A percentile compares a stretch with the other conserved stretches of the same genome.
Conservation (phyloP, 2,113 vertebrate genomes). For the Erpornis zantholeuca region DNA sequence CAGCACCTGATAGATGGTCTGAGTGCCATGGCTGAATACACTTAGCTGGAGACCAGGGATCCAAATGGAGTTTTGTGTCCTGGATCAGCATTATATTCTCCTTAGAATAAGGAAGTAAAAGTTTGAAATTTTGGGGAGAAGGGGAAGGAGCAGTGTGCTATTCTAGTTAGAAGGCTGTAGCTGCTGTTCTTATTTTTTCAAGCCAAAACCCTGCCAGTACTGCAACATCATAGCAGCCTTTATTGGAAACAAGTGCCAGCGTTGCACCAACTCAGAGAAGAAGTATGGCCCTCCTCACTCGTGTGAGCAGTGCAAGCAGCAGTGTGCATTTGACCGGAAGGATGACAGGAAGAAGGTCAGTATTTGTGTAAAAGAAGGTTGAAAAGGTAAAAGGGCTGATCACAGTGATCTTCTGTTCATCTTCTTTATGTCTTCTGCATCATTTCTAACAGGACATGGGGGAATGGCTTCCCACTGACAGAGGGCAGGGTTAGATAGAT, state of each 20-base stretch:
- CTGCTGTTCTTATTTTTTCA: background rate
- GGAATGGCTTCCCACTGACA: background rate
- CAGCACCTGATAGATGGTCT: background rate
- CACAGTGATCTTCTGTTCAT: background rate
- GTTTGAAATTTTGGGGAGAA: background rate
- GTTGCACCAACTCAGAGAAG: conserved; percentile 81
- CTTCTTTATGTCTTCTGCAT: background rate
- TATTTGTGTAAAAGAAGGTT: background rate
- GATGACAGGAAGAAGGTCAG: conserved; percentile 81
- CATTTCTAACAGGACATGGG: background rate
- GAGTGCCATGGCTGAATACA: background rate
- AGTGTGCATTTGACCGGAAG: conserved; percentile 79
- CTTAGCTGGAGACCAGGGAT: background rate
- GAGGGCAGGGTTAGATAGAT: background rate
- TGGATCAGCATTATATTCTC: background rate
- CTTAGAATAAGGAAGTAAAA: background rate
- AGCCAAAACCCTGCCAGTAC: conserved; percentile 83
- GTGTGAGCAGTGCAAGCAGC: conserved; percentile 82
- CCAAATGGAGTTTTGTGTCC: background rate
- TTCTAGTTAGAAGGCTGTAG: background rate
- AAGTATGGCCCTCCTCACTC: conserved; percentile 77
- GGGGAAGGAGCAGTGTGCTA: background rate
- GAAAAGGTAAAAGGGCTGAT: background rate
- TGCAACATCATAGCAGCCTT: conserved; percentile 82
- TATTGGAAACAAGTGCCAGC: conserved; percentile 81